Conservation (phyloP, 2,113 vertebrate genomes). For the Hemiprocne comata region DNA sequence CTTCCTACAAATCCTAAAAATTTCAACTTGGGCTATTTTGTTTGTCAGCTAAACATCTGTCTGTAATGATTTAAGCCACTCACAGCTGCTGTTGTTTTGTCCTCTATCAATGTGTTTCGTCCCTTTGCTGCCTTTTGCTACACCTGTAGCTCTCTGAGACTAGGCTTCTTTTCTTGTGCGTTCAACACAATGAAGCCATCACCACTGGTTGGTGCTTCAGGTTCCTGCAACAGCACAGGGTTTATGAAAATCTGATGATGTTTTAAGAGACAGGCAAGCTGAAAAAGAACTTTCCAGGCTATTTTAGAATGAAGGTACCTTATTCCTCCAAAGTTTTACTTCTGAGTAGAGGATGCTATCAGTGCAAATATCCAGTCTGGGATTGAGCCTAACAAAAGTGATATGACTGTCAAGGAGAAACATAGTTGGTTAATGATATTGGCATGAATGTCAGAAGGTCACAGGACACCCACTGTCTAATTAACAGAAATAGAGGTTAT, state of each 20-base stretch:
- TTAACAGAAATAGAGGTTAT: constrained; percentile 71
- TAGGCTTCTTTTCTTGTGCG: not conserved
- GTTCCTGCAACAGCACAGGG: not conserved
- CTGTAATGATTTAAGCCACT: not conserved
- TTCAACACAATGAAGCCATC: not conserved
- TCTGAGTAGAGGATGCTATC: not conserved
- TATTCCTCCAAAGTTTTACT: constrained; percentile 13
- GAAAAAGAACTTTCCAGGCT: not conserved
- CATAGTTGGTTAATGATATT: constrained; percentile 67
- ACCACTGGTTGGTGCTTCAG: not conserved
- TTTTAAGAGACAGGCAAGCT: not conserved
- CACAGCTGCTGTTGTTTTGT: not conserved
- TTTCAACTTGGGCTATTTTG: not conserved
- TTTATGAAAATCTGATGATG: not conserved
- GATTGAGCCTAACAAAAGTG: constrained; percentile 42
- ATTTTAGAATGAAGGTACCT: not conserved
- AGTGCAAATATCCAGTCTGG: constrained; percentile 25
- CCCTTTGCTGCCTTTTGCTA: not conserved
- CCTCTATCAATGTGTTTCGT: not conserved
- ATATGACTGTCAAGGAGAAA: constrained; percentile 56
- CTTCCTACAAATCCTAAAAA: not conserved
- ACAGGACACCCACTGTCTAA: constrained; percentile 66
- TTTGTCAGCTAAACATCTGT: not conserved
- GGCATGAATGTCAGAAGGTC: constrained; percentile 65
- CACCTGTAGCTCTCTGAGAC: not conserved